Base-by-base conservation (phyloP, 92 coral and sea anemone genomes). In the Parazoanthus atlanticus region DNA sequence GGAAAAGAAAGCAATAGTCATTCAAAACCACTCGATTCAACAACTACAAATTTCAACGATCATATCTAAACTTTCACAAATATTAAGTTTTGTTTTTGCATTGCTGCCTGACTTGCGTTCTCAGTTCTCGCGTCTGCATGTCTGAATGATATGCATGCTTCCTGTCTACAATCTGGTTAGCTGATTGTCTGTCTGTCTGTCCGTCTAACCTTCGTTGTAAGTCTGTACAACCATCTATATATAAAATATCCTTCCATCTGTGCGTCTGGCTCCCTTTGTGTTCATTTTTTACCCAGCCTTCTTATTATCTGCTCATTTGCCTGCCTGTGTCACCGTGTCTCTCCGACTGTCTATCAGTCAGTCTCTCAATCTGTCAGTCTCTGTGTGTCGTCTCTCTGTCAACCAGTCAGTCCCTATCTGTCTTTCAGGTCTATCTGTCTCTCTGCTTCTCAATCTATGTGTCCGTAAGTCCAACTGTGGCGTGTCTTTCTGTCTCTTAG, bases 1-100 rank as follows among this genome's bases (percentile, higher is more conserved):
- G 32, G 38, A 38, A 79, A 73, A 69, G n/a, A 77, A 74, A 41
- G 34, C 58, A 21, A 33, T 19, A 17, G 86, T 88, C 89, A 88
- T 61, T 84, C 40, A 78, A 88, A 75, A 34, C 89, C 26, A 61
- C 36, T 38, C 61, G 43, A 61, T 12, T 2, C 23, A 23, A 65
- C 26, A 40, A 19, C 13, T 9, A 19, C n/a, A 76, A 38, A 52
- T 52, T 52, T 52, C 58, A 52, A 52, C 21, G 17, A 52, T 52
- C 58, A 13, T 52, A 16, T 52, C 17, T 52, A 52, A 52, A 13
- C 2, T 52, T 52, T 52, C 58, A 52, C 19, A 52, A 52, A 52
- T 43, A 43, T 43, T 43, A 43, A 7, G 49, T 10, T 43, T 43
- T 43, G 49, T 10, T 43, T 11, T 52, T 52, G 19, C 58, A 52